Evolutionary conservation across 1,140 invertebrate species (phyloP), one percentile per base, ranked within the genome.

Genomic region (Bombus superbus): DNA sequence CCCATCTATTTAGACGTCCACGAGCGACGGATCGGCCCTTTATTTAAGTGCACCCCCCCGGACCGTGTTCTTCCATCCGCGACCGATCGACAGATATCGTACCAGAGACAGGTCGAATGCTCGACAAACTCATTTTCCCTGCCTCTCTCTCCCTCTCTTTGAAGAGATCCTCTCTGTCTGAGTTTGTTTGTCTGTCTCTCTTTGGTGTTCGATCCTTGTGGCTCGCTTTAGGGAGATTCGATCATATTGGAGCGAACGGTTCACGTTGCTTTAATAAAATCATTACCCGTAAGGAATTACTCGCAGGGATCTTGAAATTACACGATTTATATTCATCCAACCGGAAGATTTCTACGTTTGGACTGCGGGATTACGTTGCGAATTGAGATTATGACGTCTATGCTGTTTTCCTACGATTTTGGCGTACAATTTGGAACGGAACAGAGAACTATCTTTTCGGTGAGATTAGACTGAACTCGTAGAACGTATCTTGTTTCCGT

Each of bases 1-100:
- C 83, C 93, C 92, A 95, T 94, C 91, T 94, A 94, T 94, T 94
- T 93, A 91, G 91, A 91, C 91, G 93, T 93, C 92, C 89, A 86
- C 76, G 89, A 88, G 81, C 89, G 90, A 90, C 89, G 87, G 89
- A 86, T 84, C 88, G 89, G 74, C 90, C 90, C 92, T 93, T 92
- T 90, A 87, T 92, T 92, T 92, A 88, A 92, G 89, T 92, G 90
- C 85, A 89, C 64, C 59, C 78, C 86, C 83, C 86, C 83, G 81
- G 77, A 83, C 25, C 28, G 88, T 90, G 91, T 90, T 92, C 88
- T 88, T 90, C 88, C 92, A 92, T 91, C 92, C 92, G 91, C 93
- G 93, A 93, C 93, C 93, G 92, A 93, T 94, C 92, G 92, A 91
- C 86, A 74, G 71, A 74, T 83, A 81, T 90, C 89, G 86, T 82